Evolutionary conservation across 2,797 vertebrate genomes (phyloP), one percentile per base, ranked within the genome.

Genomic region (Eulemur rubriventer): DNA sequence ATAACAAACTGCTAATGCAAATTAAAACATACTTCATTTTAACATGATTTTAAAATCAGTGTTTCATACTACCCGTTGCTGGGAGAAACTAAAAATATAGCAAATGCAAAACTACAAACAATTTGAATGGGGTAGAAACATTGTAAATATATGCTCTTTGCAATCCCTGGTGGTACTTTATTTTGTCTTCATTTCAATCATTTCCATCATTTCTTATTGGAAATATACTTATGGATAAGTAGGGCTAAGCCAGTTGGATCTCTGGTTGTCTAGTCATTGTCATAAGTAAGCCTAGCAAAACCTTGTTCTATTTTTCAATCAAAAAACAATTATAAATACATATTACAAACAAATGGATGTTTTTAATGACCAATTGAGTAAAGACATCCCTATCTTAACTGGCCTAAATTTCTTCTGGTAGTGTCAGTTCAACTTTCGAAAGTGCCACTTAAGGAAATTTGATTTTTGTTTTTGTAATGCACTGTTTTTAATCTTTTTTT

Each of bases 81-180:
- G 98, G 98, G 89, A 98, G 96, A 98, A 96, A 98, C 99, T 99
- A 99, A 99, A 99, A 99, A 98, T 98, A 98, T 16, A 89, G 41
- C 98, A 98, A 98, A 99, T 69, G 35, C 98, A 97, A 97, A 99
- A 98, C 98, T 99, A 98, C 98, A 99, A 99, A 98, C 98, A 98
- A 98, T 98, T 98, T 98, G 98, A 96, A 97, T 81, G 97, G 98
- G 97, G 96, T 98, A 98, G 98, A 99, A 99, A 98, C 99, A 98
- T 95, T 99, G 99, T 99, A 99, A 99, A 99, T 99, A 99, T 98
- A 98, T 99, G 99, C 98, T 99, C 99, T 99, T 99, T 98, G 98
- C 99, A 98, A 98, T 98, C 98, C 98, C 98, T 97, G 99, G 96
- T 99, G 99, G 99, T 99, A 99, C 99, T 99, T 99, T 99, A 99